Evolutionary conservation across 2,888 invertebrate genomes (phyloP).

Genomic region (Sabatieria punctata): DNA sequence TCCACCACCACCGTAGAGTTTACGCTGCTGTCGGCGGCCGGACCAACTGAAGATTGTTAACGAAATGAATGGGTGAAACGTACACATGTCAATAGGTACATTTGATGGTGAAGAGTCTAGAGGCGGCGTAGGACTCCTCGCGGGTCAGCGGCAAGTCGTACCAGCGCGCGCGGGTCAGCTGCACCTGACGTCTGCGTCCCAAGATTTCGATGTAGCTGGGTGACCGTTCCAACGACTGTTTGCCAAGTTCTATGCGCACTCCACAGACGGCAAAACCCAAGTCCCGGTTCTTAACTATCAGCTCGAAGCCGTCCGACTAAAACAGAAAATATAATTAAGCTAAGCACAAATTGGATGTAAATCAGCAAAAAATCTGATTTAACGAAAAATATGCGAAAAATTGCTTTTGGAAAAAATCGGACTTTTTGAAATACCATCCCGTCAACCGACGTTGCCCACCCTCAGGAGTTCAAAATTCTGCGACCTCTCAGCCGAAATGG

Average conservation of each 20-base stretch:
- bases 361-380: too few relatives aligned
- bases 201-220: constrained; percentile 43
- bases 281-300: constrained; percentile 73
- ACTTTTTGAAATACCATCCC: too few relatives aligned
- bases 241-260: constrained; percentile 64
- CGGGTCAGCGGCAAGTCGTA: constrained; percentile 82
- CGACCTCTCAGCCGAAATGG: too few relatives aligned
- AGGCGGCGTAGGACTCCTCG: constrained; percentile 77
- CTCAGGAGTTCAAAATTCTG: too few relatives aligned
- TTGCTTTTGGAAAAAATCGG: too few relatives aligned
- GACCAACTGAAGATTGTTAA: constrained; percentile 28
- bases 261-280: constrained; percentile 74
- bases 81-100: constrained; percentile 20
- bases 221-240: constrained; percentile 56
- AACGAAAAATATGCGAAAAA: too few relatives aligned
- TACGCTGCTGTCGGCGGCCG: constrained; percentile 38
- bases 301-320: constrained; percentile 58
- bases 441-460: too few relatives aligned
- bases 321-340: too few relatives aligned
- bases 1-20: constrained; percentile 76
- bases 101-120: constrained; percentile 61
- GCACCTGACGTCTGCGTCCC: constrained; percentile 17
- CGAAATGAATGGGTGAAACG: too few relatives aligned
- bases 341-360: too few relatives aligned
- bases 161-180: constrained; percentile 49